Conservation (phyloP, 2,888 invertebrate species). For the Lasioglossum vierecki region DNA sequence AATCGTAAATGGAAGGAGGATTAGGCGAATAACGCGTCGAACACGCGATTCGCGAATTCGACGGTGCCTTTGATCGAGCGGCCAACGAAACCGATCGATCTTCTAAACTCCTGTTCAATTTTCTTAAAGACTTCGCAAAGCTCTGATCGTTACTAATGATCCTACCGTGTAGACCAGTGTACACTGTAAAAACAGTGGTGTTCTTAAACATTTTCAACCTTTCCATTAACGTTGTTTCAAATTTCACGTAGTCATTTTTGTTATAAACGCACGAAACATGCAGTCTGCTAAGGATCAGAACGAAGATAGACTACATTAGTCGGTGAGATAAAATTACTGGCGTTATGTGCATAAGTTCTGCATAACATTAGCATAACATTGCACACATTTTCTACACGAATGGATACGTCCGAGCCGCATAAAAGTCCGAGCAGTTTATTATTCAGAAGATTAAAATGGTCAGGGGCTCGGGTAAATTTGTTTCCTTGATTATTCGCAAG, state of each 20-base stretch:
- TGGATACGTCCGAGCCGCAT: neutral
- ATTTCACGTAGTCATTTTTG: too few species aligned
- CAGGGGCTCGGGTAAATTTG: neutral
- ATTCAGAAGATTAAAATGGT: neutral
- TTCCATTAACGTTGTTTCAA: too few species aligned
- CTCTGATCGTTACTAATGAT: neutral
- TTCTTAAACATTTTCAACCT: too few species aligned
- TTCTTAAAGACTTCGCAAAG: neutral
- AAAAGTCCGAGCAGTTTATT: neutral
- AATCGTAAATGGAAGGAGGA: constrained; percentile 9
- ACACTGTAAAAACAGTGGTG: neutral
- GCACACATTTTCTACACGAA: neutral
- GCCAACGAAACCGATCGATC: constrained; percentile 7
- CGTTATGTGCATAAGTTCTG: neutral
- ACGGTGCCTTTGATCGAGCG: neutral
- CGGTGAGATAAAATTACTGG: neutral
- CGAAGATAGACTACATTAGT: too few species aligned
- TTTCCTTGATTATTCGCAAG: neutral
- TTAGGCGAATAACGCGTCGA: neutral
- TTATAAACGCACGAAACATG: too few species aligned
- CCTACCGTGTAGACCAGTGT: neutral
- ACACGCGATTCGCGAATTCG: constrained; percentile 11
- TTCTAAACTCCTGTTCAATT: neutral
- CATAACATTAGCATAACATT: neutral
- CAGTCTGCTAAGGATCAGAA: too few species aligned